Conservation (phyloP, 2,113 vertebrate species). For the Sinocyclocheilus rhinocerous region DNA sequence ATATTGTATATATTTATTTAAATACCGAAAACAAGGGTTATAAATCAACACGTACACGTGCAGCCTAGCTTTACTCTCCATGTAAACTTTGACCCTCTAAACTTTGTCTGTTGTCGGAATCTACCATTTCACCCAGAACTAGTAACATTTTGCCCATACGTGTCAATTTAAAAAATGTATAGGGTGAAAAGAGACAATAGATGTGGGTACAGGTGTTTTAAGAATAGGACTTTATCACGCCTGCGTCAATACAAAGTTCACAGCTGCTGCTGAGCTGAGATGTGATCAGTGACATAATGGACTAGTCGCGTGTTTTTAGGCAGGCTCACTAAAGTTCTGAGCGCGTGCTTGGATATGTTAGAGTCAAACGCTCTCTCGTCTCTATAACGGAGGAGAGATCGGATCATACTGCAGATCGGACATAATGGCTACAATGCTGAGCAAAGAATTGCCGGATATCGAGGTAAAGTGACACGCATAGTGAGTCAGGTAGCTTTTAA, state of each 20-base stretch:
- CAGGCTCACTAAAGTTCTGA: neutral
- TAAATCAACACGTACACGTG: neutral
- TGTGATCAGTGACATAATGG: neutral
- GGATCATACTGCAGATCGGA: neutral
- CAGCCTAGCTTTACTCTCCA: neutral
- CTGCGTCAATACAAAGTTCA: neutral
- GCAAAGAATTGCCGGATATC: constrained; percentile 72
- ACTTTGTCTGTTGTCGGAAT: neutral
- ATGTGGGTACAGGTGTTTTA: neutral
- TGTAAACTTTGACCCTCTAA: constrained; percentile 20
- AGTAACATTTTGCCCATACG: neutral
- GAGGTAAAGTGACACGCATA: constrained; percentile 64
- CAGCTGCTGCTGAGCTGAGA: neutral
- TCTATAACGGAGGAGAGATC: neutral
- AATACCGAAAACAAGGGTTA: neutral
- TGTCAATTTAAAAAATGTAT: neutral
- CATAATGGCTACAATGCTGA: constrained; percentile 62
- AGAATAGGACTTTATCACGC: neutral
- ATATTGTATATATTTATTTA: neutral
- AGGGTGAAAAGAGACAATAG: neutral
- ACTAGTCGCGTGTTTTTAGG: constrained; percentile 15
- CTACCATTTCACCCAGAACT: neutral
- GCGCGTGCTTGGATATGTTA: neutral
- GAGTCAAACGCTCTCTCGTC: neutral
- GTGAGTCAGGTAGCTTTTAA: neutral